Evolutionary conservation across 2,888 invertebrate genomes (phyloP).

Genomic region (Lasioglossum morio): DNA sequence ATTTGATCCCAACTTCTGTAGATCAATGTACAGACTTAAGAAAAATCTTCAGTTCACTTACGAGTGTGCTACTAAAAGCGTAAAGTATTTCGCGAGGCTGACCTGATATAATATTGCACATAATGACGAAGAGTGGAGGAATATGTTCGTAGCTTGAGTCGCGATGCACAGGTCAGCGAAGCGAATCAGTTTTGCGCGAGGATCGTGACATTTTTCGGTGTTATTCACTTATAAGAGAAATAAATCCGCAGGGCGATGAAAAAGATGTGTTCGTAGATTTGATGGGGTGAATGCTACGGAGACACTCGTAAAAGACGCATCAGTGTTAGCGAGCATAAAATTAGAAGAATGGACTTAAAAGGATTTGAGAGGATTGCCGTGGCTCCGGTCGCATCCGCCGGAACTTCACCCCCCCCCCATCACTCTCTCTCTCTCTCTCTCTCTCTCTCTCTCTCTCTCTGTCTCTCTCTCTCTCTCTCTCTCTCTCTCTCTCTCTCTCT

Average conservation of each 20-base stretch:
- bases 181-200: neutral
- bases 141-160: neutral
- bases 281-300: conserved; percentile 66
- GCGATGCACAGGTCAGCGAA: neutral
- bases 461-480: no score
- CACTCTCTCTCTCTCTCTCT: no score
- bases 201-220: conserved; percentile 46
- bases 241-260: conserved; percentile 61
- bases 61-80: neutral
- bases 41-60: neutral
- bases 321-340: conserved; percentile 77
- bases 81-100: neutral
- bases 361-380: conserved; percentile 79
- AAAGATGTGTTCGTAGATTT: conserved; percentile 66
- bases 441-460: no score
- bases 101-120: neutral
- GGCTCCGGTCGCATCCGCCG: conserved; percentile 54
- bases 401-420: conserved; percentile 58
- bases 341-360: conserved; percentile 81
- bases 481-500: conserved; percentile 40
- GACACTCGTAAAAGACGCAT: conserved; percentile 75
- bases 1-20: no score
- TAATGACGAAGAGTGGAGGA: neutral
- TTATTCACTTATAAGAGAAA: conserved; percentile 62
- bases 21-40: no score